Evolutionary conservation across 53 echinoderm and acorn worm genomes (phyloP), one percentile per base, ranked within the genome.

Genomic region (Paracentrotus lividus): DNA sequence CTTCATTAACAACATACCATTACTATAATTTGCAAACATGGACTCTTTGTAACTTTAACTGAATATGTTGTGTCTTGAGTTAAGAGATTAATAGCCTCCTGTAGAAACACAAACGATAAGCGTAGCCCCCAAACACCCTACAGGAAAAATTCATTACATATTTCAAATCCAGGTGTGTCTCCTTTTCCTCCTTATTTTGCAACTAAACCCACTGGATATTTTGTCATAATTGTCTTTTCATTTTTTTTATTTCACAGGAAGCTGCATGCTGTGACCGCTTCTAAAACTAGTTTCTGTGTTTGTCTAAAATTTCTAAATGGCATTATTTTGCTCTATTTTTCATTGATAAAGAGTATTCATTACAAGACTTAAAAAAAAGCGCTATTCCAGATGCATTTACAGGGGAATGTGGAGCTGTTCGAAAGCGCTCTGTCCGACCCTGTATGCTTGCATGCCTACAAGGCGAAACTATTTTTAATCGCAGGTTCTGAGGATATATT

Each of bases 271-370:
- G 81, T 47, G 81, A 81, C 49, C 24, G n/a, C 47, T 81, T 81
- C 24, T 81, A 26, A 81, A 81, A 81, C 47, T 81, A 81, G 81
- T 44, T 81, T 81, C 81, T 81, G 26, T 81, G 81, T 81, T 81
- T 81, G 81, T 81, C 26, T 26, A 81, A 47, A 81, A 81, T 9
- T 47, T n/a, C 81, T 47, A n/a, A 23, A 4, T 81, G 81, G 81
- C 47, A 20, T 81, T 45, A n/a, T 81, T 47, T 45, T 42, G 24
- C 13, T 47, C 47, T 45, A 45, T n/a, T 81, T 24, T 81, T 47
- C 27, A n/a, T 81, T 77, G 45, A n/a, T 47, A 81, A n/a, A 81
- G 81, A 45, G 81, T 81, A 5, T 12, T 47, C 81, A 47, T 44
- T 26, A 81, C 45, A 2, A 47, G 47, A 27, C 81, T 8, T 8